Evolutionary conservation across 2,888 invertebrate species (phyloP).

Genomic region (Aleiodes testaceus): DNA sequence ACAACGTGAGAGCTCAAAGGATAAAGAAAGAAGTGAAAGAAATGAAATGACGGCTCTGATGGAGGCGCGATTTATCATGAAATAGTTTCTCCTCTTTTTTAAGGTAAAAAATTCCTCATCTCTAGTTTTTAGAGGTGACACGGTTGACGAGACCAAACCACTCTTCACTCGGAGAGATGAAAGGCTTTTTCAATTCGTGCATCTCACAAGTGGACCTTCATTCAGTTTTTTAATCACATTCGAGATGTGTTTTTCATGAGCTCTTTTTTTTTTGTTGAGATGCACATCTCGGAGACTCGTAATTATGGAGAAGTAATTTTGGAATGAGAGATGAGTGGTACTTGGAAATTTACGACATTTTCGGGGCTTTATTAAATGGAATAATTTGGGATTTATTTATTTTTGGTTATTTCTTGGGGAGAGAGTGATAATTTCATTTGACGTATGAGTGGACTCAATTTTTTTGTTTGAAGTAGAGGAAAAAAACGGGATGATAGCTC

Average conservation of each 20-base stretch:
- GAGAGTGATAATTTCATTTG: too few relatives aligned
- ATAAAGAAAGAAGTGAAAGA: neutral
- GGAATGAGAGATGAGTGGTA: too few relatives aligned
- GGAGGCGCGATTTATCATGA: slow-evolving; percentile 33
- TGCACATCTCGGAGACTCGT: too few relatives aligned
- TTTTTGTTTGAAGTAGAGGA: too few relatives aligned
- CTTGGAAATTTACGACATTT: too few relatives aligned
- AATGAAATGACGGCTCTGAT: slow-evolving; percentile 22
- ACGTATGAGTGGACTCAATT: too few relatives aligned
- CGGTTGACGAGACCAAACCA: neutral
- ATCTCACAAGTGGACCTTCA: slow-evolving; percentile 11
- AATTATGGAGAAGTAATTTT: too few relatives aligned
- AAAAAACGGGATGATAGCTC: too few relatives aligned
- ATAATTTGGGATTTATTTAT: too few relatives aligned
- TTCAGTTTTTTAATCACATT: slow-evolving; percentile 15
- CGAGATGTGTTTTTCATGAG: slow-evolving; percentile 15
- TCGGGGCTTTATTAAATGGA: too few relatives aligned
- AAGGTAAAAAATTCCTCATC: too few relatives aligned
- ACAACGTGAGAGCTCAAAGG: slow-evolving; percentile 14
- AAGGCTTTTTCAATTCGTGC: slow-evolving; percentile 11
- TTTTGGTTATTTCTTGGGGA: too few relatives aligned
- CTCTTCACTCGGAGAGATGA: neutral
- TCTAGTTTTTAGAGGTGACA: neutral
- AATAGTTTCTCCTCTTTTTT: neutral
- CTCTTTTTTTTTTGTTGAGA: neutral